Percentiles rank a stretch among this genome's conserved stretches.
These are phyloP conservation scores for Panthera uncia DNA, from an alignment of 2,113 vertebrate genomes.

Conservation along the genomic window DNA sequence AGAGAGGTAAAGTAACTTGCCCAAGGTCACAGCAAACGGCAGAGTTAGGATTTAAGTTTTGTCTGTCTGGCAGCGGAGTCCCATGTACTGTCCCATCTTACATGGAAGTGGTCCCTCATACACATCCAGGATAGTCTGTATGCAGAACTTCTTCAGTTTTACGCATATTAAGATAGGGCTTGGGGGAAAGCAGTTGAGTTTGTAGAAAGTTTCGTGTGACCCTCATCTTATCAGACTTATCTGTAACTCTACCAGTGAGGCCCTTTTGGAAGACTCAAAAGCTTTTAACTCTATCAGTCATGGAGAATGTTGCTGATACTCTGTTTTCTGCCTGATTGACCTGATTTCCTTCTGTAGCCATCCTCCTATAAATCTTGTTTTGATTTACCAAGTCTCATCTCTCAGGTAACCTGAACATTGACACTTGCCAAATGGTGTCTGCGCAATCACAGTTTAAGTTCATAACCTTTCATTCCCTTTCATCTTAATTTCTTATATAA, in stretches of 20 bases:
- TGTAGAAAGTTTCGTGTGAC: neutral
- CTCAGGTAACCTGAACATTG: neutral
- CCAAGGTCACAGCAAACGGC: neutral
- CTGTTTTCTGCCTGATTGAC: neutral
- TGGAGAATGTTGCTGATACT: neutral
- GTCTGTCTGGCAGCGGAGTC: neutral
- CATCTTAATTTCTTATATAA: neutral
- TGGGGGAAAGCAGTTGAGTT: neutral
- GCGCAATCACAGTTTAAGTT: neutral
- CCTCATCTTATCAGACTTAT: neutral
- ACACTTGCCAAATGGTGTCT: neutral
- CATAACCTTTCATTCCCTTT: neutral
- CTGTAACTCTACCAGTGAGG: neutral
- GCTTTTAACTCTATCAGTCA: neutral
- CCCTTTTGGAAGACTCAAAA: neutral
- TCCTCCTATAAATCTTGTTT: neutral
- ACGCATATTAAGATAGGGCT: neutral
- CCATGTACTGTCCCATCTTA: neutral
- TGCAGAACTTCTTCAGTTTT: neutral
- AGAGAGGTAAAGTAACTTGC: neutral
- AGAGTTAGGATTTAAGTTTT: neutral
- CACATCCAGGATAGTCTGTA: neutral
- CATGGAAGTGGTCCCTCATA: neutral
- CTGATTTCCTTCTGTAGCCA: neutral
- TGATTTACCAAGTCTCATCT: neutral